A percentile compares a stretch with the other conserved stretches of the same genome.
phyloP scores from a whole-genome alignment of 2,797 vertebrate genomes.

The Anguilla anguilla region DNA sequence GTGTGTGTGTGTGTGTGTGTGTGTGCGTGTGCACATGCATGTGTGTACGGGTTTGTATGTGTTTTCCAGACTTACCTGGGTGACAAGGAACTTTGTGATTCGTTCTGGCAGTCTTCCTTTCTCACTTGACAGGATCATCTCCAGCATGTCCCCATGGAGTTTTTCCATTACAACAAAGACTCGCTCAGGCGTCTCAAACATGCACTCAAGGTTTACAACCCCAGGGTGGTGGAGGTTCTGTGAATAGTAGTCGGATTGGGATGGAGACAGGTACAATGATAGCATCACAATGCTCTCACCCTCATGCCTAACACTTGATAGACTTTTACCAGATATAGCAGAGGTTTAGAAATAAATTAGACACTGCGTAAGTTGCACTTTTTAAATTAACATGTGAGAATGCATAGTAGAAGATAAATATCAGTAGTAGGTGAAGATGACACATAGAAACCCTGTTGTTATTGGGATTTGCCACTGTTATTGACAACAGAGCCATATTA shows the following conservation, averaged over 20 bases:
- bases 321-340: not conserved
- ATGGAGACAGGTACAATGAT: not conserved
- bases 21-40: slow-evolving; percentile 28
- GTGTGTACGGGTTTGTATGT: slow-evolving; percentile 36
- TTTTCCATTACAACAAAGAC: slow-evolving; percentile 87
- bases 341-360: not conserved
- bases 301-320: not conserved
- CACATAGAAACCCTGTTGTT: no score
- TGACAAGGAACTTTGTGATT: slow-evolving; percentile 84
- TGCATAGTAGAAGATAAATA: no score
- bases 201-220: slow-evolving; percentile 83
- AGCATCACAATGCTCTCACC: not conserved
- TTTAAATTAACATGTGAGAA: no score
- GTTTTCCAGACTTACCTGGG: slow-evolving; percentile 66
- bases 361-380: no score
- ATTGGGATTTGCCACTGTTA: no score
- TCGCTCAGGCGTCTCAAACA: slow-evolving; percentile 82
- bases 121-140: slow-evolving; percentile 73
- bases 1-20: not conserved
- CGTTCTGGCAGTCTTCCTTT: slow-evolving; percentile 72
- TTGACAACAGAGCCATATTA: no score
- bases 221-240: slow-evolving; percentile 61
- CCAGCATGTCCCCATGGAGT: slow-evolving; percentile 84
- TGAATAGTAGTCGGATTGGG: not conserved
- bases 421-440: no score